phyloP scores from a whole-genome alignment of 2,797 vertebrate species.

The Okamejei kenojei region DNA sequence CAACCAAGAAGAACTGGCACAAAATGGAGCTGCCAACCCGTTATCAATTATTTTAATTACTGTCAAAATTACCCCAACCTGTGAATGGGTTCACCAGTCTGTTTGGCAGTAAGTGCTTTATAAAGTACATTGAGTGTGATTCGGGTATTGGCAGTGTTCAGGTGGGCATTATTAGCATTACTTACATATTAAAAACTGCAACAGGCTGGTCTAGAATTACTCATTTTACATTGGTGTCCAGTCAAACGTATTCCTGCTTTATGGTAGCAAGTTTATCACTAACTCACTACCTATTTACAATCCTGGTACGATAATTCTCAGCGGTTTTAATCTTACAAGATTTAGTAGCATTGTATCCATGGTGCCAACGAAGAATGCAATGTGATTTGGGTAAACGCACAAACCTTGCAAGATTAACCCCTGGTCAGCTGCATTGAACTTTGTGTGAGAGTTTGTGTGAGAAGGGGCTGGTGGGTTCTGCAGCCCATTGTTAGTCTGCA shows the following conservation, averaged over 20 bases:
- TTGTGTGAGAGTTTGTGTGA: not conserved
- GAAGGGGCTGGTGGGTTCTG: not conserved
- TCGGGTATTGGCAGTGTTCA: not conserved
- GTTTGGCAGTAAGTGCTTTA: not conserved
- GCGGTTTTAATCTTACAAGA: not conserved
- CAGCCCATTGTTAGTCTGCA: not conserved
- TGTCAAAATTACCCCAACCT: not conserved
- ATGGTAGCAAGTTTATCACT: not conserved
- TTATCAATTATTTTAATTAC: no score
- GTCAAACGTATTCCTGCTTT: not conserved
- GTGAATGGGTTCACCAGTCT: not conserved
- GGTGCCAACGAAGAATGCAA: not conserved
- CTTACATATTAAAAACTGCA: not conserved
- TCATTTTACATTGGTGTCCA: not conserved
- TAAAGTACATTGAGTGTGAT: not conserved
- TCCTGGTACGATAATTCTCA: not conserved
- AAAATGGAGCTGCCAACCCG: no score
- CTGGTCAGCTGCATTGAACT: not conserved
- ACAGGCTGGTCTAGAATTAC: not conserved
- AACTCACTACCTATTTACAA: not conserved
- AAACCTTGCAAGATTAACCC: conserved; percentile 29
- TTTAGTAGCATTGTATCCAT: not conserved
- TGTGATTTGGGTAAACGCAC: not conserved
- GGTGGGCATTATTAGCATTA: not conserved
- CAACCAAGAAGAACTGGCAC: no score